These are phyloP conservation scores for Ciconia stormi DNA, from an alignment of 2,113 vertebrate genomes.

Conservation along the genomic window DNA sequence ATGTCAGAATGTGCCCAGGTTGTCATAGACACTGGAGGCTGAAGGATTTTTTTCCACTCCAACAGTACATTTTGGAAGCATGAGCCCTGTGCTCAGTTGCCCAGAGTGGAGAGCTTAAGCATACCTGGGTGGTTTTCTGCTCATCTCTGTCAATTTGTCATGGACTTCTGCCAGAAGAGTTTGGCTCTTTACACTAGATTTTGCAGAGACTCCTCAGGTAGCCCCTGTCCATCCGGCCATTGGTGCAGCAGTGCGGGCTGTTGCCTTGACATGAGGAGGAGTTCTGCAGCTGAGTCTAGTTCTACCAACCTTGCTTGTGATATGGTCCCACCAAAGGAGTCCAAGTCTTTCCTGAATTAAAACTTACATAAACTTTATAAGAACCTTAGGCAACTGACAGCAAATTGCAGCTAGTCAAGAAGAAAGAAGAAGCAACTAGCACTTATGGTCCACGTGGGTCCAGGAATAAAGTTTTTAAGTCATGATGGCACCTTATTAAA, in stretches of 20 bases:
- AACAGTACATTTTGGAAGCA: background rate
- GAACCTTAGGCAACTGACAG: background rate
- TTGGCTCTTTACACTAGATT: background rate
- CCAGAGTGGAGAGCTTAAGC: background rate
- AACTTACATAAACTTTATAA: background rate
- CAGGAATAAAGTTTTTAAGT: background rate
- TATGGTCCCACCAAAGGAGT: background rate
- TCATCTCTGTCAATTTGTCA: background rate
- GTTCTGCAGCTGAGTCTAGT: background rate
- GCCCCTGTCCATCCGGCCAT: background rate
- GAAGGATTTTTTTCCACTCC: background rate
- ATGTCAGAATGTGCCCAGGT: background rate
- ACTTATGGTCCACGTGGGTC: background rate
- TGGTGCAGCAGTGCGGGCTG: background rate
- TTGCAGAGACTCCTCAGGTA: background rate
- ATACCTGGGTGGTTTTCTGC: background rate
- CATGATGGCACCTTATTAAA: background rate
- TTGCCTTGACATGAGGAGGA: background rate
- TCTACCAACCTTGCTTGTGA: background rate
- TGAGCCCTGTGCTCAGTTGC: background rate
- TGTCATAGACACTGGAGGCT: background rate
- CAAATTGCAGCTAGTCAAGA: background rate
- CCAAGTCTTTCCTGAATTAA: background rate
- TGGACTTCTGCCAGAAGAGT: background rate
- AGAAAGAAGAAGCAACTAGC: background rate